Base-by-base conservation (phyloP, 2,888 invertebrate species). In the Eulithis testata region DNA sequence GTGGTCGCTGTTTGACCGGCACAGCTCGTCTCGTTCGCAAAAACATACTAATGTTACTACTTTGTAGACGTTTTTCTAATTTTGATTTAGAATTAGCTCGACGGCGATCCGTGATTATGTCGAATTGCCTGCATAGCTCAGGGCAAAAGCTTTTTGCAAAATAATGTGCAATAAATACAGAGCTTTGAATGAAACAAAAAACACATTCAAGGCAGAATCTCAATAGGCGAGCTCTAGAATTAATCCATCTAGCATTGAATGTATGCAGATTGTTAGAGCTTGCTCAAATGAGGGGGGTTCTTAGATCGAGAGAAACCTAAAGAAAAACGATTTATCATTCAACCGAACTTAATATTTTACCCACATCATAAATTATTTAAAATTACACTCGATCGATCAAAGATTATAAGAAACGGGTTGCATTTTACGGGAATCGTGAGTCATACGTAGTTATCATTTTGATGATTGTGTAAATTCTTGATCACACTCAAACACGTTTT, bases 1-100 rank as follows among this genome's bases (percentile, higher is more conserved):
- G 90, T 85, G 87, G 87, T 90, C 84, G 84, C 82, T 81, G 87
- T 87, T 89, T 86, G 91, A 88, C 90, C 90, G 54, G 49, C 40
- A 36, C 51, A 47, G 90, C 83, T 83, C 85, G 84, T 83, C 85
- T 85, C 85, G 83, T 85, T 83, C 87, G 87, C 90, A 89, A 91
- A 90, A 90, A 91, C 87, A 89, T 84, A 88, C 86, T 90, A 87
- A 87, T 88, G 85, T 84, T 37, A 36, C 50, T 52, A 82, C 83
- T 83, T 82, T 83, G 84, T 83, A 78, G 76, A 80, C 82, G 86
- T 90, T 89, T 89, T 89, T 84, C 82, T 85, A 84, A 88, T 81
- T 82, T 87, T 83, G 83, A 87, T 90, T 21, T 90, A 86, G 86
- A 83, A 81, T 75, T 79, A 76, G 67, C 71, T 68, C 58, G 44